phyloP scores from a whole-genome alignment of 2,888 invertebrate species.

The Uropetala carovei region DNA sequence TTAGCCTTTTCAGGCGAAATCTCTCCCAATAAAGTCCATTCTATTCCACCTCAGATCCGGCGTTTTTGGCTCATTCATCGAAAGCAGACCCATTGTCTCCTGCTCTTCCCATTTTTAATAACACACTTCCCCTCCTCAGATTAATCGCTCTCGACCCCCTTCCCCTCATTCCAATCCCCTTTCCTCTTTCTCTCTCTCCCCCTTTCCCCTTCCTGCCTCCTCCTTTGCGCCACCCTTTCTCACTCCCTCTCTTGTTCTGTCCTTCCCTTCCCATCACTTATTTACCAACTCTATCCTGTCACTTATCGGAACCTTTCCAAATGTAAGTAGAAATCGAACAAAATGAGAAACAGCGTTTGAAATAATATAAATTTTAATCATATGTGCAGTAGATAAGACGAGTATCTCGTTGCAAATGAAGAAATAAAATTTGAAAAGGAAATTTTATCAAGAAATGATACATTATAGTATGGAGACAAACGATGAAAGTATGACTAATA shows the following conservation, averaged over 20 bases:
- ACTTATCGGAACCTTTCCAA: neutral
- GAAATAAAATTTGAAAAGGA: too few relatives aligned
- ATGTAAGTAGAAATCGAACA: too few relatives aligned
- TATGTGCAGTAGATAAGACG: too few relatives aligned
- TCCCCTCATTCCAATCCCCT: neutral
- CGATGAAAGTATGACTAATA: too few relatives aligned
- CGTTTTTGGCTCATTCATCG: constrained; percentile 24
- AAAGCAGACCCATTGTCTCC: constrained; percentile 28
- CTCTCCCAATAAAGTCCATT: constrained; percentile 32
- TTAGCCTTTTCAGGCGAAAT: constrained; percentile 26
- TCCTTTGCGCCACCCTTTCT: neutral
- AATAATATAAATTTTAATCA: too few relatives aligned
- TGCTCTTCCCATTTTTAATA: constrained; percentile 9
- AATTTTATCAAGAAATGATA: too few relatives aligned
- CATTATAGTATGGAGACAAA: too few relatives aligned
- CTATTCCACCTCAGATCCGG: constrained; percentile 32
- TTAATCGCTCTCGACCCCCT: neutral
- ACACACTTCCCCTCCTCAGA: neutral
- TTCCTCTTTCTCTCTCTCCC: neutral
- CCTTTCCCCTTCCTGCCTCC: neutral
- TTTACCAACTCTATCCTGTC: neutral
- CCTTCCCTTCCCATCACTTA: neutral
- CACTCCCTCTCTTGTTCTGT: neutral
- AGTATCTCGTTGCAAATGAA: too few relatives aligned
- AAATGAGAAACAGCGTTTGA: too few relatives aligned